A percentile compares a stretch with the other conserved stretches of the same genome.
Conservation (phyloP, 2,113 vertebrate genomes). For the Micromys minutus region DNA sequence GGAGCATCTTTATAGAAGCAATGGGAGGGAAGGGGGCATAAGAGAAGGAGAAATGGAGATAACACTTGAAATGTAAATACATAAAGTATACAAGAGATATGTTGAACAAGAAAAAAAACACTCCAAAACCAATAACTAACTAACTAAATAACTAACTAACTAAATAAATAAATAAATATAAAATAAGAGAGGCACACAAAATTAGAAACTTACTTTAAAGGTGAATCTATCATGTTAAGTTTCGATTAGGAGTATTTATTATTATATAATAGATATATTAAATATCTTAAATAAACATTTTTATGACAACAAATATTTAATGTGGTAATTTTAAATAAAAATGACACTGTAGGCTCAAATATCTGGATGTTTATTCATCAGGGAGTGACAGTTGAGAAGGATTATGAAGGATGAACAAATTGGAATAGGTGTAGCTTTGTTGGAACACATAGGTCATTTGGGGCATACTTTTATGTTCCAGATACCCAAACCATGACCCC, state of each 20-base stretch:
- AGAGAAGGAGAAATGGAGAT: too few species aligned
- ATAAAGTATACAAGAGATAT: too few species aligned
- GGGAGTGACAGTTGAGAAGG: neutral
- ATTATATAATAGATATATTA: neutral
- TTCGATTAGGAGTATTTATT: neutral
- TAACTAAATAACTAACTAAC: too few species aligned
- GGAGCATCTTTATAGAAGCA: too few species aligned
- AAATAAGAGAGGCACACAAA: neutral
- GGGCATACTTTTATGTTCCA: neutral
- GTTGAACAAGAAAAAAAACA: too few species aligned
- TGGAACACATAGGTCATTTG: neutral
- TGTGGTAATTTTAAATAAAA: too few species aligned
- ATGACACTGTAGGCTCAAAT: neutral
- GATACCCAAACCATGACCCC: neutral
- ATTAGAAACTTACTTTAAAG: neutral
- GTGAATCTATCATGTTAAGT: neutral
- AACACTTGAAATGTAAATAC: too few species aligned
- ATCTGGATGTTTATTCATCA: neutral
- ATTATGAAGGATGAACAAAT: neutral
- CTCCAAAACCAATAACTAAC: too few species aligned
- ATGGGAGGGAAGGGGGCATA: too few species aligned
- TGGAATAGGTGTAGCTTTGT: neutral
- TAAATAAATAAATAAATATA: neutral
- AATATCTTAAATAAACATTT: slow-evolving; percentile 14
- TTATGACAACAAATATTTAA: neutral